Evolutionary conservation across 2,797 vertebrate genomes (phyloP).

Genomic region (Diglossa cyanea): DNA sequence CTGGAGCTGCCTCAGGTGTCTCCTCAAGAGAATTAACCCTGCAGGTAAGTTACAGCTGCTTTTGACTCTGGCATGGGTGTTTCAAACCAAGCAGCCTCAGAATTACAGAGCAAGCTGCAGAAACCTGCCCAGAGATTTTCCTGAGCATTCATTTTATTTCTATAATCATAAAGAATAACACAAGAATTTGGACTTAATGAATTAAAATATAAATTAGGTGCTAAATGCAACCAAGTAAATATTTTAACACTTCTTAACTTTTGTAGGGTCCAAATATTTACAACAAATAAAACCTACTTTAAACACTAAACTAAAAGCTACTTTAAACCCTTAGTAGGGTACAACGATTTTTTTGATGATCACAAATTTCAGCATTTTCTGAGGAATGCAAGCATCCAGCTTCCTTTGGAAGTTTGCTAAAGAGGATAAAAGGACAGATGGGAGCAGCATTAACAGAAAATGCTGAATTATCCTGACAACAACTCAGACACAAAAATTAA

Average conservation of each 20-base stretch:
- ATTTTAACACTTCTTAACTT: not conserved
- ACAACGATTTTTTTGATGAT: not conserved
- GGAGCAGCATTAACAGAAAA: not conserved
- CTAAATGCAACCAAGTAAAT: not conserved
- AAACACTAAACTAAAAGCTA: not conserved
- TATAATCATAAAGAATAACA: not conserved
- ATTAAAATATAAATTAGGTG: not conserved
- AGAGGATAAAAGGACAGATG: accelerated
- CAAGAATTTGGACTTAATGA: not conserved
- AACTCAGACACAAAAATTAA: not conserved
- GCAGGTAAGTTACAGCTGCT: not conserved
- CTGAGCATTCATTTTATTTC: not conserved
- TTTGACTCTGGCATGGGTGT: not conserved
- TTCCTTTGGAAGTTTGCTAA: not conserved
- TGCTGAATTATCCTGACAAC: not conserved
- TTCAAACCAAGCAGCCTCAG: not conserved
- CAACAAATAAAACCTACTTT: not conserved
- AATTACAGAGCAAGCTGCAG: not conserved
- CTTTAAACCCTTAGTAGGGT: not conserved
- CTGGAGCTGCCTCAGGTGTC: not conserved
- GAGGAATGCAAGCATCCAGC: not conserved
- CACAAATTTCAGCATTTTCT: not conserved
- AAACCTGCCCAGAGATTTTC: not conserved
- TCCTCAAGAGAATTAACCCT: not conserved
- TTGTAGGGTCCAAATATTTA: not conserved